phyloP scores from a whole-genome alignment of 2,888 invertebrate species.

The Eueremaeus valkanovi region DNA sequence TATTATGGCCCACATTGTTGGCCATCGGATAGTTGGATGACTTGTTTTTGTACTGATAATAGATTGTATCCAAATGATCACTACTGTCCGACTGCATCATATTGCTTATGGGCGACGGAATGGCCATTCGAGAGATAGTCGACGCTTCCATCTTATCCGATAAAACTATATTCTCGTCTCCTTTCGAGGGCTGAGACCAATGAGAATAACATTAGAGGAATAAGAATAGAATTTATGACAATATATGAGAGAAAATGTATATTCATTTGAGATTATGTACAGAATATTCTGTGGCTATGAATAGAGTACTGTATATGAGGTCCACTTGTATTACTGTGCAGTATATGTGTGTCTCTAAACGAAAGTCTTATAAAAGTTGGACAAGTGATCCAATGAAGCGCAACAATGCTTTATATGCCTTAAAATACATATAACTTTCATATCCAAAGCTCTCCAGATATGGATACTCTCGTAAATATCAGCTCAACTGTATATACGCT shows the following conservation, averaged over 20 bases:
- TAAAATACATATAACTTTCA: not conserved
- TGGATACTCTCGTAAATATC: no score
- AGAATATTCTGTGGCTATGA: not conserved
- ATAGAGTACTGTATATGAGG: not conserved
- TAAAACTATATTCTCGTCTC: not conserved
- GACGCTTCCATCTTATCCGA: conserved; percentile 10
- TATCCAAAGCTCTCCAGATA: no score
- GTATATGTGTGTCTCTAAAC: no score
- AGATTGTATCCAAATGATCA: conserved; percentile 12
- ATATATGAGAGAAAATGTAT: not conserved
- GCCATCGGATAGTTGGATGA: not conserved
- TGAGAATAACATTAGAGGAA: not conserved
- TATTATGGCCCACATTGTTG: conserved; percentile 9
- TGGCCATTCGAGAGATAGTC: conserved; percentile 6
- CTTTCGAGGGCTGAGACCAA: not conserved
- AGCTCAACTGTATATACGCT: no score
- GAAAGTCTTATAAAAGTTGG: not conserved
- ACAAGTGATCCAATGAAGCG: conserved; percentile 15
- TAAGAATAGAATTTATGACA: not conserved
- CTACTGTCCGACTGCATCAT: conserved; percentile 15
- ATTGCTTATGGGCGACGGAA: conserved; percentile 25
- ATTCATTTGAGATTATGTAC: not conserved
- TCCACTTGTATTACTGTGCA: no score
- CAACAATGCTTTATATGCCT: not conserved
- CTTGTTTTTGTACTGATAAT: conserved; percentile 15